Evolutionary conservation across 2,113 vertebrate genomes (phyloP).

Genomic region (Nipponia nippon): DNA sequence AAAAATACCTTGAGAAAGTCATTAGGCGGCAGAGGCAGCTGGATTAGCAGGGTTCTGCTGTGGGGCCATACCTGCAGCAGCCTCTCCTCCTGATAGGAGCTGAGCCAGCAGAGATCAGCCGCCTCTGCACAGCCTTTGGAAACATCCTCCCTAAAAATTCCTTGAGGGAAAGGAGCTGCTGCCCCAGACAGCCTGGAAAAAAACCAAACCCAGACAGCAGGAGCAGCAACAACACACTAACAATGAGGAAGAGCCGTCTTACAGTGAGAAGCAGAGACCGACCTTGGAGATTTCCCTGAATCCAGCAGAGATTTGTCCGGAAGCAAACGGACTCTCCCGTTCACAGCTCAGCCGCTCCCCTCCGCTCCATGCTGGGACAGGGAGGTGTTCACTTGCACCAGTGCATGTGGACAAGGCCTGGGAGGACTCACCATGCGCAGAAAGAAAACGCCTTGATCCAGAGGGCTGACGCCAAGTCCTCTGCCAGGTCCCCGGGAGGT

Average conservation of each 20-base stretch:
- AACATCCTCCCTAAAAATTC: not conserved
- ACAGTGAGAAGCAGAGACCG: not conserved
- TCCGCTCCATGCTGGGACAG: rapidly evolving
- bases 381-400: not conserved
- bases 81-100: not conserved
- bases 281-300: not conserved
- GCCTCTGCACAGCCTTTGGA: rapidly evolving
- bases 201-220: not conserved
- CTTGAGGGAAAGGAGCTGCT: not conserved
- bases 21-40: not conserved
- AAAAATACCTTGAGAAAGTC: constrained; percentile 59
- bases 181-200: not conserved
- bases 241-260: not conserved
- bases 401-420: rapidly evolving
- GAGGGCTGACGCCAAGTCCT: not conserved
- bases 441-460: not conserved
- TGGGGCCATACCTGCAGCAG: not conserved
- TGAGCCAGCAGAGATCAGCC: not conserved
- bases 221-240: not conserved
- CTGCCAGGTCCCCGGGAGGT: not conserved
- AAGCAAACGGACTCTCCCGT: not conserved
- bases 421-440: not conserved
- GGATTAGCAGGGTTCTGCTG: not conserved
- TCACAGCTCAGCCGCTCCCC: not conserved
- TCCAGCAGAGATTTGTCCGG: not conserved